phyloP scores from a whole-genome alignment of 2,888 invertebrate species.

The Euspilapteryx auroguttella region DNA sequence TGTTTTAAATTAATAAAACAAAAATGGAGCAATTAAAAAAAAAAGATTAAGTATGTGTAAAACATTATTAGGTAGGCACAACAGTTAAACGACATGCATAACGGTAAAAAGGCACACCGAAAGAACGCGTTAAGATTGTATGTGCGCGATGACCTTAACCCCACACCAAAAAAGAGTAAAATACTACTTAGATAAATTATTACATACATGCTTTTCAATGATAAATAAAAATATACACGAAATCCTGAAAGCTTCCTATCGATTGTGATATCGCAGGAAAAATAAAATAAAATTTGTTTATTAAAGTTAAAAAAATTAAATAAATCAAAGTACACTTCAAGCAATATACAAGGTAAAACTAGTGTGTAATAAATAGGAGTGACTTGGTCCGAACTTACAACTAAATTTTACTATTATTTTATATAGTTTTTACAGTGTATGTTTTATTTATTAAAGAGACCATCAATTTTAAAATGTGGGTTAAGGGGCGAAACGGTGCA shows the following conservation, averaged over 20 bases:
- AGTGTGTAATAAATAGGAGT: neutral
- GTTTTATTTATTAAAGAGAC: no score
- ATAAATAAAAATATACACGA: slow-evolving; percentile 10
- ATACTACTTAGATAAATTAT: slow-evolving; percentile 15
- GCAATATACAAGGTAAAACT: slow-evolving; percentile 14
- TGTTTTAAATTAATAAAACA: no score
- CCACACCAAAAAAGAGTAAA: slow-evolving; percentile 18
- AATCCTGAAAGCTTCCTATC: slow-evolving; percentile 47
- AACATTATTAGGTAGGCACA: no score
- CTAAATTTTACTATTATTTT: no score
- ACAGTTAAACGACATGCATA: slow-evolving; percentile 8
- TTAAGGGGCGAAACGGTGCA: no score
- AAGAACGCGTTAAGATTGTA: no score
- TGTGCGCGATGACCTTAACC: no score
- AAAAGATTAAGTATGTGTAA: no score
- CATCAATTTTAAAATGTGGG: no score
- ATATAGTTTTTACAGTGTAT: no score
- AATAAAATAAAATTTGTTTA: slow-evolving; percentile 23
- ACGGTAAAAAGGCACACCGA: slow-evolving; percentile 9
- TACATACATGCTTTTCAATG: slow-evolving; percentile 47
- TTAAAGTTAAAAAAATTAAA: slow-evolving; percentile 12
- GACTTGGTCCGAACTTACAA: no score
- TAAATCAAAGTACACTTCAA: slow-evolving; percentile 9
- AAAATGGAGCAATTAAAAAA: no score
- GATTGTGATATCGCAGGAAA: slow-evolving; percentile 41